phyloP scores from a whole-genome alignment of 2,113 vertebrate genomes.

The Siphamia tubifer region DNA sequence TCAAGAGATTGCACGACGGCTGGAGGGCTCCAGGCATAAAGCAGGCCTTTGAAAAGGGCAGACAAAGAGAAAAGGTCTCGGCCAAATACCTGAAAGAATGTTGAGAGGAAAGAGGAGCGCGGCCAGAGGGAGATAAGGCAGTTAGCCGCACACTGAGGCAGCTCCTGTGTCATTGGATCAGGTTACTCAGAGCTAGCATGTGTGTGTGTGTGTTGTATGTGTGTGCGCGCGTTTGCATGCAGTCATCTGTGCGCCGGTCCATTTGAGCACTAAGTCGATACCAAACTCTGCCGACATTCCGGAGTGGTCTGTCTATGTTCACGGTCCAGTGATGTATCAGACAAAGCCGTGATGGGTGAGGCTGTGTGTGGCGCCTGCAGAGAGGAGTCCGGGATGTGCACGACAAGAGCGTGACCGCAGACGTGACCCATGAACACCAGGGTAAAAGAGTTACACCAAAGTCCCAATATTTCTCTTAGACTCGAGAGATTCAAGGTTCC shows the following conservation, averaged over 20 bases:
- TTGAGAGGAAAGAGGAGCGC: slow-evolving; percentile 77
- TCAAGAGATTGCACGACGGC: slow-evolving; percentile 50
- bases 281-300: slow-evolving; percentile 65
- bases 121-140: slow-evolving; percentile 76
- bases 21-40: slow-evolving; percentile 72
- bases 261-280: slow-evolving; percentile 63
- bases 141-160: slow-evolving; percentile 74
- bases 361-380: slow-evolving; percentile 65
- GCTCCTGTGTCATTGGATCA: slow-evolving; percentile 74
- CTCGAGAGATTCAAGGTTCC: slow-evolving; percentile 41
- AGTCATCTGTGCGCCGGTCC: slow-evolving; percentile 43
- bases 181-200: slow-evolving; percentile 46
- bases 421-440: slow-evolving; percentile 20
- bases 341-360: slow-evolving; percentile 63
- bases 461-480: slow-evolving; percentile 29
- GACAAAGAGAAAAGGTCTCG: slow-evolving; percentile 78
- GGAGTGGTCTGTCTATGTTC: slow-evolving; percentile 68
- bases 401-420: background rate
- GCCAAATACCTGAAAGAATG: slow-evolving; percentile 81
- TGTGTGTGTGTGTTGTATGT: slow-evolving; percentile 7
- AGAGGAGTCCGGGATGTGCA: slow-evolving; percentile 32
- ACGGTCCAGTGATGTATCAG: slow-evolving; percentile 74
- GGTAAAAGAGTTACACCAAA: background rate
- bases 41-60: slow-evolving; percentile 79
- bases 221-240: slow-evolving; percentile 37